Evolutionary conservation across 2,113 vertebrate genomes (phyloP).

Genomic region (Brachypteracias leptosomus): DNA sequence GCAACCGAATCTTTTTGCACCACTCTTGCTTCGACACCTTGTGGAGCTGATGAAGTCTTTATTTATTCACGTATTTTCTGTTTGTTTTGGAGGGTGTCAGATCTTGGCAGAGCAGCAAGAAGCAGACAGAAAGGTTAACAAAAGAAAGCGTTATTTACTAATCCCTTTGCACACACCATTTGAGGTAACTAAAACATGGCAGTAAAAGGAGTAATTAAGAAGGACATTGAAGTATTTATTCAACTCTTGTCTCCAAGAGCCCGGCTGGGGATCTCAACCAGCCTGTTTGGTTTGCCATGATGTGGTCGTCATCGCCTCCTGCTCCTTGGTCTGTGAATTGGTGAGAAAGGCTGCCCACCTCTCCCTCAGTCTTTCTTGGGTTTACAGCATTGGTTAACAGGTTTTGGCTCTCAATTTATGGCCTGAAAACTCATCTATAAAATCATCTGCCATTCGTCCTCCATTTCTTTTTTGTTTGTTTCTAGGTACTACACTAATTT

Average conservation of each 20-base stretch:
- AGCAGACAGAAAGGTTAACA: neutral
- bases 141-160: neutral
- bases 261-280: neutral
- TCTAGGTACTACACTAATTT: neutral
- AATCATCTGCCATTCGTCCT: neutral
- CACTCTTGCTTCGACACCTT: neutral
- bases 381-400: neutral
- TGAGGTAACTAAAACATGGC: neutral
- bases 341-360: neutral
- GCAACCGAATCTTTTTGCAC: neutral
- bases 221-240: neutral
- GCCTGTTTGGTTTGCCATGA: neutral
- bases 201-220: neutral
- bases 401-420: neutral
- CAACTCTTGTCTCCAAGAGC: neutral
- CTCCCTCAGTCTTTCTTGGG: neutral
- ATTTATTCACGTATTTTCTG: neutral
- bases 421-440: neutral
- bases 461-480: neutral
- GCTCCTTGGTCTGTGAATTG: neutral
- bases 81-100: neutral
- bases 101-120: neutral
- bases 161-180: neutral
- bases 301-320: fast-evolving
- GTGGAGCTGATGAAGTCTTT: neutral